Base-by-base conservation (phyloP, 2,888 invertebrate species). In the Drosophila meridionalis region DNA sequence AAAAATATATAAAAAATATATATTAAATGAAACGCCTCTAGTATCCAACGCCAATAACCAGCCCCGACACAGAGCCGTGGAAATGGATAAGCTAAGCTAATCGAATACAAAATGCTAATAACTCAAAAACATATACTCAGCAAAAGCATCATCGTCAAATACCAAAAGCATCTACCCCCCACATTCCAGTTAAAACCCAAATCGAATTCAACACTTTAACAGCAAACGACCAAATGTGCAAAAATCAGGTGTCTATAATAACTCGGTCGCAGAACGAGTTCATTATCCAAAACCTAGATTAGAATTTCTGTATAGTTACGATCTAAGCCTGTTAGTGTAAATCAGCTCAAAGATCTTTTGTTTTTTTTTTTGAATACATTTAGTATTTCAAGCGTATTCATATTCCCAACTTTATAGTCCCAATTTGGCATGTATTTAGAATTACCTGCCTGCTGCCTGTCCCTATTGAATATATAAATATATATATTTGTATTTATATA, bases 11-110 rank as follows among this genome's bases (percentile, higher is more conserved):
- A 47, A 62, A 64, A 78, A 7, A 48, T 36, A 55, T 12, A 28
- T 28, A 38, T 26, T 47, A 50, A n/a, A 62, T 42, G 55, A 47
- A 80, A 76, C 40, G 77, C 67, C 57, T 67, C 82, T 96, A 97
- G 97, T 96, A 96, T 94, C 96, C 96, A 93, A 97, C 97, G 95
- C 97, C 97, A 93, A 96, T 96, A 95, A 96, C 96, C 94, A 96
- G 96, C 93, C 97, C 97, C 95, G 97, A 97, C 94, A 96, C 95
- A 94, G 97, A 97, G 95, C 96, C 97, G 93, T 97, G 97, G 97
- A 97, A 96, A 94, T 97, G 97, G 97, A 96, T 97, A 93, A 93
- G 93, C 92, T 93, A 93, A 91, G 88, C 85, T 80, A 82, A 82
- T 80, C 72, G 68, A 87, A 86, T 77, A 77, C 80, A 82, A 79